Evolutionary conservation across 2,113 vertebrate genomes (phyloP).

Genomic region (Micronycteris hirsuta): DNA sequence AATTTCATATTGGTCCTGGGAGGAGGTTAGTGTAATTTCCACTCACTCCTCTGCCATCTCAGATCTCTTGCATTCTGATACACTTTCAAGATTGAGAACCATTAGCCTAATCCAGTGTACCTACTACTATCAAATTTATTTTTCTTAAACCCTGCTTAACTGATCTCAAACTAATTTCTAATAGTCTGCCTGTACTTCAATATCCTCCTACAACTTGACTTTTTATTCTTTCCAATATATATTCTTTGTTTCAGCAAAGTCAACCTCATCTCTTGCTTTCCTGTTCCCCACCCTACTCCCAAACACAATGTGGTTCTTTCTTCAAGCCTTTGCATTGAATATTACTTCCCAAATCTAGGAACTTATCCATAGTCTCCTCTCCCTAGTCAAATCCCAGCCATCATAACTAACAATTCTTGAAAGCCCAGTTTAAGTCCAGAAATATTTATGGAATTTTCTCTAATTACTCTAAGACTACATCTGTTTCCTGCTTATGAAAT

Average conservation of each 20-base stretch:
- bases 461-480: not conserved
- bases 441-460: not conserved
- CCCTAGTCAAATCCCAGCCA: not conserved
- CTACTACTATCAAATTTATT: not conserved
- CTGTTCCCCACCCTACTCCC: not conserved
- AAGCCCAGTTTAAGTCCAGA: not conserved
- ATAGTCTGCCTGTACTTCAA: slow-evolving; percentile 9
- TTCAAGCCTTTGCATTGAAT: not conserved
- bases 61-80: not conserved
- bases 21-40: no score
- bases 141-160: not conserved
- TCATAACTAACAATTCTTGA: not conserved
- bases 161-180: slow-evolving; percentile 16
- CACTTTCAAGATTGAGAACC: slow-evolving; percentile 4
- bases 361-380: not conserved
- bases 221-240: not conserved
- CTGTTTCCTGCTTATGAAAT: not conserved
- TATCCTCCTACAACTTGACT: not conserved
- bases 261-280: not conserved
- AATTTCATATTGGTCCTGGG: no score
- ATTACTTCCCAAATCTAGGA: not conserved
- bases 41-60: no score
- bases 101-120: not conserved
- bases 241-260: slow-evolving; percentile 13
- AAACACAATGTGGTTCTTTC: not conserved